Conservation (phyloP, 2,797 vertebrate genomes). For the Brachymystax lenok region DNA sequence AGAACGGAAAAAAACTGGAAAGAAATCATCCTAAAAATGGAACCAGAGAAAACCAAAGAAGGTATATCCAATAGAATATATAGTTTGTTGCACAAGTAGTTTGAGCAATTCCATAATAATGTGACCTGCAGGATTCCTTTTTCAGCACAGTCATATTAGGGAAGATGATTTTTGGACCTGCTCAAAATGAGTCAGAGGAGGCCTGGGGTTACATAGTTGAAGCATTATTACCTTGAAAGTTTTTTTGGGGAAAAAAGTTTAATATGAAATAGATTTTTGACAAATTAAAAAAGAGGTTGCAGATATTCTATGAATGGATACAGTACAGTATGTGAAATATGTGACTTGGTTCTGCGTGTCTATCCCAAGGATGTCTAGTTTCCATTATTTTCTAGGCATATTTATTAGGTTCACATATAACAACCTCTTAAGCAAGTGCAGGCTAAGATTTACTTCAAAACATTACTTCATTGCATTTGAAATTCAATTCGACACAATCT, state of each 20-base stretch:
- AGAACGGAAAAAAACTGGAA: not conserved
- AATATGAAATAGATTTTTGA: slow-evolving; percentile 55
- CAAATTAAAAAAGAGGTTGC: slow-evolving; percentile 15
- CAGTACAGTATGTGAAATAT: slow-evolving; percentile 51
- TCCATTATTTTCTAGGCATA: slow-evolving; percentile 33
- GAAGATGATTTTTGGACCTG: slow-evolving; percentile 36
- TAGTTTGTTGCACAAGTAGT: slow-evolving; percentile 23
- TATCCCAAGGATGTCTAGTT: slow-evolving; percentile 34
- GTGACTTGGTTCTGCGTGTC: slow-evolving; percentile 45
- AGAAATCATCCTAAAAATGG: not conserved
- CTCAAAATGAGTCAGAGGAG: slow-evolving; percentile 59
- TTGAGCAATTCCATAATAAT: slow-evolving; percentile 23
- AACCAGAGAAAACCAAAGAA: not conserved
- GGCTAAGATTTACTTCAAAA: slow-evolving; percentile 19
- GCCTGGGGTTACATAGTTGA: slow-evolving; percentile 56
- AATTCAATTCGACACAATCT: slow-evolving; percentile 36
- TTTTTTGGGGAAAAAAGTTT: slow-evolving; percentile 26
- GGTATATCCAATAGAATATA: slow-evolving; percentile 28
- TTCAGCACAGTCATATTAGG: slow-evolving; percentile 20
- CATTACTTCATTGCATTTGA: slow-evolving; percentile 36
- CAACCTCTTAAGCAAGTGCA: slow-evolving; percentile 35
- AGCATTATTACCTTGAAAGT: slow-evolving; percentile 38
- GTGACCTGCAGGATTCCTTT: slow-evolving; percentile 32
- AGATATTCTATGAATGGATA: slow-evolving; percentile 57
- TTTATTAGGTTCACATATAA: slow-evolving; percentile 52